phyloP scores from a whole-genome alignment of 2,797 vertebrate genomes.

The Tympanoctomys barrerae region DNA sequence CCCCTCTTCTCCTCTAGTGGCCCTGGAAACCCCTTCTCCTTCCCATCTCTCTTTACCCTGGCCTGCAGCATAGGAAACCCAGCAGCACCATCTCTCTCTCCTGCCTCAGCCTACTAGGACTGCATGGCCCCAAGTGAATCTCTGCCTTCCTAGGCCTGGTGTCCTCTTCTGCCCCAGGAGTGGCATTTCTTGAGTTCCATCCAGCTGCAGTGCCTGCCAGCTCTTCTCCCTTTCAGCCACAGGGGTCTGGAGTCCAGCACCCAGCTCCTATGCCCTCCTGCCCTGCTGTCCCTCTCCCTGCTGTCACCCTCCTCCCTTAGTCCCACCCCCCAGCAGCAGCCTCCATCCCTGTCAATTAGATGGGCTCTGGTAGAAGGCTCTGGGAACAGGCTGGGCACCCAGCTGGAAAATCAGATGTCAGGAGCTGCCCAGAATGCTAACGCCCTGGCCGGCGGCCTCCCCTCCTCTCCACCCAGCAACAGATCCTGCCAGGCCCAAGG shows the following conservation, averaged over 20 bases:
- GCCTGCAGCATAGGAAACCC: background rate
- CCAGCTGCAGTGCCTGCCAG: background rate
- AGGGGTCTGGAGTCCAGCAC: background rate
- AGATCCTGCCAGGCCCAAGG: background rate
- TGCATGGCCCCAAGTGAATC: background rate
- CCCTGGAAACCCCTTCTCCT: background rate
- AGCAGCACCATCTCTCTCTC: background rate
- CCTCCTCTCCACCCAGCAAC: background rate
- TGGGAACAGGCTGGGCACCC: slow-evolving; percentile 85
- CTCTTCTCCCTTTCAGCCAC: background rate
- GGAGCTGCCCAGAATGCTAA: slow-evolving; percentile 88
- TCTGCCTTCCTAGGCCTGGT: background rate
- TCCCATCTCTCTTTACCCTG: background rate
- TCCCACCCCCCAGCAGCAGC: background rate
- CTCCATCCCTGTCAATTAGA: slow-evolving; percentile 79
- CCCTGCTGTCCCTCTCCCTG: rapidly evolving
- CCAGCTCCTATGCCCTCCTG: background rate
- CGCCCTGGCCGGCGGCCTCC: slow-evolving; percentile 3
- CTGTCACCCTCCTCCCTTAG: background rate
- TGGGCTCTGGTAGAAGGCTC: slow-evolving; percentile 74
- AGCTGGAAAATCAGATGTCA: slow-evolving; percentile 88
- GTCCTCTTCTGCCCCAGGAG: background rate
- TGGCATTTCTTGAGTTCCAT: background rate
- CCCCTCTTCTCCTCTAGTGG: rapidly evolving
- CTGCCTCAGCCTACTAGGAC: background rate